Base-by-base conservation (phyloP, 2,797 vertebrate species). In the Dendrocincla tyrannina region DNA sequence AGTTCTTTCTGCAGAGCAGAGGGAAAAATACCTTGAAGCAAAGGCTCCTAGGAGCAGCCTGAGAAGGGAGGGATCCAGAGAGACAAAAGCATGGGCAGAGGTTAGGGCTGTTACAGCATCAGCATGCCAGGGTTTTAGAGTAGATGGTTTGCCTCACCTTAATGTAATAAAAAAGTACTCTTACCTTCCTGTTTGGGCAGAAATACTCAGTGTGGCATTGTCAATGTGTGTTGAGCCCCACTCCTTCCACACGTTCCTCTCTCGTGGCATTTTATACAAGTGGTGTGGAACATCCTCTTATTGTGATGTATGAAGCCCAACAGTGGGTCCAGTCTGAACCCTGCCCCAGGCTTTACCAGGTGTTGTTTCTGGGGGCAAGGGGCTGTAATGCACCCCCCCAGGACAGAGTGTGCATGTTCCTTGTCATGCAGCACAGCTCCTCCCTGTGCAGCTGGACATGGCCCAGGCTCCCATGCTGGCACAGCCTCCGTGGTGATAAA, bases 381-480 rank as follows among this genome's bases (percentile, higher is more conserved):
- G 49, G n/a, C 60, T 70, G 66, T 41, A 77, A 32, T 3, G 2
- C 55, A 62, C 37, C 7, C 8, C 44, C 13, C 8, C 15, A 10
- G 20, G 33, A 64, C 3, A 2, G 25, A 13, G 63, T 3, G 18
- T 18, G 23, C 0, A 0, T 25, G 41, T 39, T 91, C 37, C 46
- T 47, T 32, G 12, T 63, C 33, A 12, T 2, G 3, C 52, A 49
- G 52, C 27, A 3, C 6, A 11, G 20, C 59, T 77, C 7, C 68
- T 82, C 20, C 67, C 15, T 17, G 49, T 1, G 7, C 46, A 53
- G 70, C 37, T 66, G 73, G 39, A 44, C 0, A 0, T 32, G 44
- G 44, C 35, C 60, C 20, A 16, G 35, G 20, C 60, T 85, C 60
- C 67, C 33, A 8, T 4, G 20, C 56, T 59, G 41, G 16, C 27